Evolutionary conservation across 2,797 vertebrate species (phyloP).

Genomic region (Sebastolobus altivelis): DNA sequence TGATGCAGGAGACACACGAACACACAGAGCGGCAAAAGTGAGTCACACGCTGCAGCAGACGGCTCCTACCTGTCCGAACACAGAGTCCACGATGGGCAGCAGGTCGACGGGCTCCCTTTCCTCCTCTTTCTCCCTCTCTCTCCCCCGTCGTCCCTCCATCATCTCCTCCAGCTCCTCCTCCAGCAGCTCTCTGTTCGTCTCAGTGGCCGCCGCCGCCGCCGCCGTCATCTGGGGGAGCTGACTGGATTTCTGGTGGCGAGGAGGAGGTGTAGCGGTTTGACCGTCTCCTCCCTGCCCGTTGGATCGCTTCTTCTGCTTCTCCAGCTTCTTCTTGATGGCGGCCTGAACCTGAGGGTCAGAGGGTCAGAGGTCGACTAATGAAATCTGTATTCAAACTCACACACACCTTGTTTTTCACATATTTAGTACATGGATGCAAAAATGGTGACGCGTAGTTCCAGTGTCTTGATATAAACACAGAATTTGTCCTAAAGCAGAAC

Average conservation of each 20-base stretch:
- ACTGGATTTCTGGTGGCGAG: slow-evolving; percentile 37
- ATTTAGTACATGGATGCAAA: background rate
- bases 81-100: slow-evolving; percentile 80
- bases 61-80: slow-evolving; percentile 85
- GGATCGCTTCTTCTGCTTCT: slow-evolving; percentile 78
- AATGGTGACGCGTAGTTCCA: background rate
- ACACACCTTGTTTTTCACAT: background rate
- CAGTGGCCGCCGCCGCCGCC: background rate
- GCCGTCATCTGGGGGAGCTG: background rate
- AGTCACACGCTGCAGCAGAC: background rate
- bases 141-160: slow-evolving; percentile 68
- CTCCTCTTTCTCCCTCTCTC: slow-evolving; percentile 45
- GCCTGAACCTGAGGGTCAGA: slow-evolving; percentile 80
- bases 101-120: slow-evolving; percentile 71
- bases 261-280: slow-evolving; percentile 19
- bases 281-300: slow-evolving; percentile 40
- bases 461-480: too few relatives aligned
- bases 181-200: slow-evolving; percentile 42
- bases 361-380: background rate
- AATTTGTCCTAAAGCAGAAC: too few relatives aligned
- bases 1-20: slow-evolving; percentile 35
- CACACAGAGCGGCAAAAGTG: background rate
- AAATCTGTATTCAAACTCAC: background rate
- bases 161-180: slow-evolving; percentile 70
- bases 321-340: slow-evolving; percentile 84